Percentiles rank a stretch among this genome's conserved stretches.
Evolutionary conservation across 2,113 vertebrate species (phyloP).

Genomic region (Nibea albiflora): DNA sequence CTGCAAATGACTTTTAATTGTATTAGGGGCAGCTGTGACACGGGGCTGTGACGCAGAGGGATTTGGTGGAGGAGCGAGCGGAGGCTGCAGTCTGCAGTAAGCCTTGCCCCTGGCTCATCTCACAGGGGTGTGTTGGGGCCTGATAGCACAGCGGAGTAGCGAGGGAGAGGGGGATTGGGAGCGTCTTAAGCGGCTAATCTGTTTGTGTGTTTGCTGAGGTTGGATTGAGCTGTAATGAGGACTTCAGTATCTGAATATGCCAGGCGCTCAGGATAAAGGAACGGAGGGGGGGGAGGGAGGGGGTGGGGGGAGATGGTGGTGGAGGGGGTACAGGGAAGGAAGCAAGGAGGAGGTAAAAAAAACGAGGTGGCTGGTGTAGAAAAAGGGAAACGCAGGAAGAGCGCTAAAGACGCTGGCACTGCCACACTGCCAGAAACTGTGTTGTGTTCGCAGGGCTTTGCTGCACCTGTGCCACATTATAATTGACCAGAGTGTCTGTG

Average conservation of each 20-base stretch:
- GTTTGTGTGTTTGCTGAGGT: constrained; percentile 90
- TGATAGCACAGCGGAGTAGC: constrained; percentile 84
- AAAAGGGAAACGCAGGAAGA: constrained; percentile 57
- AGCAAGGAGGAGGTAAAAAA: constrained; percentile 64
- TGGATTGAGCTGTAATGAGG: constrained; percentile 90
- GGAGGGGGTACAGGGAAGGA: constrained; percentile 50
- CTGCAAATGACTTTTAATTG: constrained; percentile 90
- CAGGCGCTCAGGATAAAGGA: constrained; percentile 86
- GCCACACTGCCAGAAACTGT: constrained; percentile 47
- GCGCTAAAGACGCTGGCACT: constrained; percentile 52
- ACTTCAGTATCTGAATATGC: constrained; percentile 89
- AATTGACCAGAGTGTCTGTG: constrained; percentile 47
- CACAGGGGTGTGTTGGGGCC: constrained; percentile 86
- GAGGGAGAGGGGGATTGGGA: constrained; percentile 85
- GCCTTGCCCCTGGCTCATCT: constrained; percentile 87
- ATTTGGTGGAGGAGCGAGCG: constrained; percentile 81
- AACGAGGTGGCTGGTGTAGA: constrained; percentile 59
- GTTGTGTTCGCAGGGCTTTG: constrained; percentile 42
- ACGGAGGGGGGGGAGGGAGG: constrained; percentile 21
- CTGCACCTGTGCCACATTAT: constrained; percentile 54
- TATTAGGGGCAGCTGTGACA: constrained; percentile 88
- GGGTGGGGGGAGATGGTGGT: not conserved
- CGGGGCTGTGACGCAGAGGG: constrained; percentile 81
- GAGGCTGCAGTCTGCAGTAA: constrained; percentile 82
- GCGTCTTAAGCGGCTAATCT: constrained; percentile 89